phyloP scores from a whole-genome alignment of 2,797 vertebrate genomes.

The Urophycis tenuis region DNA sequence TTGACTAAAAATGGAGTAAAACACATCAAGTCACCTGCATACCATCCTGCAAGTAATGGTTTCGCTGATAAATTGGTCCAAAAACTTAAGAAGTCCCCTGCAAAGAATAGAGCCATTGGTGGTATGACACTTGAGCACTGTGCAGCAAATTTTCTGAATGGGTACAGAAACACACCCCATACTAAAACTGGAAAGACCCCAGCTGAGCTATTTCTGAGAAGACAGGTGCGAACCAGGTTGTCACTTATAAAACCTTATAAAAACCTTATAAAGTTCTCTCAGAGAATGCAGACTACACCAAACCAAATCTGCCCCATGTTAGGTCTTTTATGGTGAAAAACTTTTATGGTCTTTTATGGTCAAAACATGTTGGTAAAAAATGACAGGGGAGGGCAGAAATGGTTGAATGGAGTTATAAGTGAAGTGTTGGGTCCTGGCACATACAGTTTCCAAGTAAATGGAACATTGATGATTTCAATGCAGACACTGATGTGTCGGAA shows the following conservation, averaged over 20 bases:
- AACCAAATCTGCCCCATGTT: background rate
- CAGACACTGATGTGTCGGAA: background rate
- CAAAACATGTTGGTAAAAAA: background rate
- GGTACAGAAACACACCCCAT: background rate
- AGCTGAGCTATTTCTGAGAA: background rate
- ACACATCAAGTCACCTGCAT: conserved; percentile 16
- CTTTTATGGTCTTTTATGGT: no score
- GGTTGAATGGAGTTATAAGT: background rate
- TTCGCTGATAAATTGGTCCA: background rate
- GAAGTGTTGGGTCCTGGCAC: background rate
- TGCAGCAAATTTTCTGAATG: background rate
- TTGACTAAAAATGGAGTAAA: background rate
- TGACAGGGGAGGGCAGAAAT: background rate
- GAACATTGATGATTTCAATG: background rate
- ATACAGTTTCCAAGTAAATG: background rate
- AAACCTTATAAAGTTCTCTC: background rate
- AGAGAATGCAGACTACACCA: background rate
- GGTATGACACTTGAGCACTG: background rate
- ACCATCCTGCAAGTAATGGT: conserved; percentile 24
- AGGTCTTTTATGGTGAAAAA: background rate
- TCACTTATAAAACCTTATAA: background rate
- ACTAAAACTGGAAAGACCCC: background rate
- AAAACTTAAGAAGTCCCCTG: background rate
- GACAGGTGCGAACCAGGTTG: background rate
- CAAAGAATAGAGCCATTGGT: background rate